A percentile compares a stretch with the other conserved stretches of the same genome.
Conservation (phyloP, 2,797 vertebrate species). For the Microctenopoma steveboyesi region DNA sequence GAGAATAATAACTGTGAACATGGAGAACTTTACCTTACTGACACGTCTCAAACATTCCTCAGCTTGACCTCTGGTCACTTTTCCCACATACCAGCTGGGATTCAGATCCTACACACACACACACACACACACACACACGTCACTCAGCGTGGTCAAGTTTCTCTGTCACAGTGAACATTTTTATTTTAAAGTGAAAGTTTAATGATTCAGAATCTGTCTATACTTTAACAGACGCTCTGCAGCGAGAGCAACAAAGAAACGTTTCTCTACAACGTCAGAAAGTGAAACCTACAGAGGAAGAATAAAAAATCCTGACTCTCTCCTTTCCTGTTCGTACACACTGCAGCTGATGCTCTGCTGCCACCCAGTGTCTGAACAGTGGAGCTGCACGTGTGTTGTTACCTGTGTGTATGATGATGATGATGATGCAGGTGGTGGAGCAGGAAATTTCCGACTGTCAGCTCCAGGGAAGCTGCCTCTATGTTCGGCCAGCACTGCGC, state of each 20-base stretch:
- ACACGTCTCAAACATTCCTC: constrained; percentile 88
- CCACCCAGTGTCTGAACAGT: not conserved
- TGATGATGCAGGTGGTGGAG: constrained; percentile 18
- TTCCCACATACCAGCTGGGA: constrained; percentile 88
- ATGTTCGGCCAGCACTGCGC: constrained; percentile 35
- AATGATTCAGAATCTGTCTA: too few species aligned
- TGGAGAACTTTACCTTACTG: constrained; percentile 81
- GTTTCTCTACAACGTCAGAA: too few species aligned
- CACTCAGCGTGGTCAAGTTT: too few species aligned
- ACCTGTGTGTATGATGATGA: not conserved
- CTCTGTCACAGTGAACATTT: too few species aligned
- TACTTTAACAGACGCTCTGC: too few species aligned
- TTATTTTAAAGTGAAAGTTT: too few species aligned
- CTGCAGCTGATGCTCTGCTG: not conserved
- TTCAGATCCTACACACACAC: constrained; percentile 76
- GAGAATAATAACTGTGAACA: too few species aligned
- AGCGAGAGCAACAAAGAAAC: too few species aligned
- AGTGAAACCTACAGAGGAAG: too few species aligned
- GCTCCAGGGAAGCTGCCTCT: constrained; percentile 62
- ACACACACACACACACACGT: not conserved
- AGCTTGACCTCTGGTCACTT: constrained; percentile 86
- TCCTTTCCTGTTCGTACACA: not conserved
- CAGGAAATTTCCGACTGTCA: constrained; percentile 77
- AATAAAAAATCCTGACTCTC: too few species aligned
- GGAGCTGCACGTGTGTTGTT: not conserved